Evolutionary conservation across 2,797 vertebrate species (phyloP), one percentile per base, ranked within the genome.

Genomic region (Nothura maculosa): DNA sequence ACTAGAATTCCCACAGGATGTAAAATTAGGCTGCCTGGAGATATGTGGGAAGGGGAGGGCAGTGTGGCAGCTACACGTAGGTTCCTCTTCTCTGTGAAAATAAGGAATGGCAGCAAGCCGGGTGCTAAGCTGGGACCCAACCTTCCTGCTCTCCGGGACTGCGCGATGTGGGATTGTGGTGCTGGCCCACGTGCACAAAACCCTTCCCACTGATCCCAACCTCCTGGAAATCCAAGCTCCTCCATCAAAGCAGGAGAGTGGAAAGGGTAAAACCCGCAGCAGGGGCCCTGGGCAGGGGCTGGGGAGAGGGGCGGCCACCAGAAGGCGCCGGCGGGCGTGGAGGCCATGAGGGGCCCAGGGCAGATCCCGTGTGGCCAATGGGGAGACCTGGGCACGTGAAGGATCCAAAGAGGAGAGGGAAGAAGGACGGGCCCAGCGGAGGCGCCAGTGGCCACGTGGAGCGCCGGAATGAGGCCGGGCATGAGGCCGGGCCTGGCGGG

Each of bases 341-440:
- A 69, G 64, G 64, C 15, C 2, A 4, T 5, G 5, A 21, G 57
- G 77, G 12, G 42, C 30, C 70, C 57, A 58, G 78, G 47, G 27
- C n/a, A 83, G 79, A 27, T 1, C 19, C 60, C 0, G 3, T n/a
- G 34, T 43, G 16, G 18, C 2, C 50, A 60, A 43, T 0, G 0
- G 19, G 62, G 30, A 62, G 61, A 30, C 38, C 19, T 0, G 0
- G n/a, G 50, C 45, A 34, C 0, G 0, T 28, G 74, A n/a, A 12
- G 40, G 38, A 24, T 0, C 17, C 70, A 67, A 81, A 75, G 30
- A 52, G 50, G 50, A 9, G 50, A 28, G 15, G 27, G 24, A 52
- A 27, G 27, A 5, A 52, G 16, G 27, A 27, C 28, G 9, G 50
- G 27, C 52, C 64, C 0, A 0, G 9, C 50, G 17, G 2, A 17